These are phyloP conservation scores for Phragmatobia fuliginosa DNA, from an alignment of 2,888 invertebrate species.

Conservation along the genomic window DNA sequence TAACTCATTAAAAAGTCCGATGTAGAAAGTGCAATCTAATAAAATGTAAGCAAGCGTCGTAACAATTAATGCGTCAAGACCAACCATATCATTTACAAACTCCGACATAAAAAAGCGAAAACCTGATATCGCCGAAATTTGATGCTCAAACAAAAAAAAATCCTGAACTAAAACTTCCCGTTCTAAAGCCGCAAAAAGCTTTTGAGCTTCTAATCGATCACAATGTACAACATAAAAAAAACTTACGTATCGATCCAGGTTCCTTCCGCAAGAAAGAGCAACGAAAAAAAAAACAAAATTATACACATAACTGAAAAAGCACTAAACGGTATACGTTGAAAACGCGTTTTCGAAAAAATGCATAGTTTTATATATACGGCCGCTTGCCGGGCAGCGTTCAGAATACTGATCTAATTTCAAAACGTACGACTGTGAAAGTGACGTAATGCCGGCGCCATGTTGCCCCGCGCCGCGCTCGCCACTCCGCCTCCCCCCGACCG, in stretches of 20 bases:
- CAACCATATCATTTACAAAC: slow-evolving; percentile 43
- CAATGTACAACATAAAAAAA: slow-evolving; percentile 48
- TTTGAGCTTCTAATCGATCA: slow-evolving; percentile 66
- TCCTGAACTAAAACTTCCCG: slow-evolving; percentile 56
- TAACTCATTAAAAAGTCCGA: background rate
- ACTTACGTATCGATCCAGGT: slow-evolving; percentile 67
- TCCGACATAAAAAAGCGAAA: slow-evolving; percentile 39
- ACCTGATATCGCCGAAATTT: slow-evolving; percentile 54
- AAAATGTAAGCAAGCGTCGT: slow-evolving; percentile 26
- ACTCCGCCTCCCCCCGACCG: slow-evolving; percentile 62
- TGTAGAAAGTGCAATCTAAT: slow-evolving; percentile 33
- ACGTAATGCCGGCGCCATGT: slow-evolving; percentile 82
- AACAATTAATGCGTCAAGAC: slow-evolving; percentile 33
- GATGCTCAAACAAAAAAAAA: slow-evolving; percentile 55
- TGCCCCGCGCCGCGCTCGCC: slow-evolving; percentile 65
- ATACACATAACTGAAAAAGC: slow-evolving; percentile 61
- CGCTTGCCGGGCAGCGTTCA: slow-evolving; percentile 66
- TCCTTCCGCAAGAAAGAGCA: slow-evolving; percentile 56
- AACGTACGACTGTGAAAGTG: slow-evolving; percentile 81
- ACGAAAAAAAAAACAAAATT: slow-evolving; percentile 60
- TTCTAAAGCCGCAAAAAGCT: slow-evolving; percentile 64
- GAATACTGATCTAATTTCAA: slow-evolving; percentile 84
- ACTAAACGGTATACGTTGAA: slow-evolving; percentile 60
- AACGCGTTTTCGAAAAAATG: slow-evolving; percentile 51
- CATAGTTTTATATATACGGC: slow-evolving; percentile 43